A percentile compares a stretch with the other conserved stretches of the same genome.
Conservation (phyloP, 2,797 vertebrate species). For the Myotis vivesi region DNA sequence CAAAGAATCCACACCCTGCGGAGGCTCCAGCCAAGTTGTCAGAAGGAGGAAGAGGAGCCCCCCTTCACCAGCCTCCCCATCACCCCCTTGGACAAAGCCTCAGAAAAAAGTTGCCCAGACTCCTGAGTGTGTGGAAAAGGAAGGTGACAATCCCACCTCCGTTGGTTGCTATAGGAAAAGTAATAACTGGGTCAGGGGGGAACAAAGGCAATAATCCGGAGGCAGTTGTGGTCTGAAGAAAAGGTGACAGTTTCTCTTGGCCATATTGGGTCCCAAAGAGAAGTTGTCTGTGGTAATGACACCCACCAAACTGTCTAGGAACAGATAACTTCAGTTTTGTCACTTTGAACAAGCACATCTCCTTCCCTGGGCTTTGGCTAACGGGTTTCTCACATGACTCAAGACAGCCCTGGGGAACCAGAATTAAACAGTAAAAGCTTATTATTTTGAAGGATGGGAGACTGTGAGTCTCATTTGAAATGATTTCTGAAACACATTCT, state of each 20-base stretch:
- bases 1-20: neutral
- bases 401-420: neutral
- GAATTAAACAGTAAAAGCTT: neutral
- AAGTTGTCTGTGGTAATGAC: fast-evolving
- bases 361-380: neutral
- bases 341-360: fast-evolving
- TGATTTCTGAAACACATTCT: slow-evolving; percentile 9
- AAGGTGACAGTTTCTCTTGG: neutral
- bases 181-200: neutral
- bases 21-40: neutral
- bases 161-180: neutral
- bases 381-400: neutral
- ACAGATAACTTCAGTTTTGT: neutral
- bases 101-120: neutral
- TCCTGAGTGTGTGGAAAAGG: neutral
- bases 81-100: neutral
- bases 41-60: neutral
- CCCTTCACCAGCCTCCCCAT: neutral
- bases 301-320: neutral
- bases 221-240: neutral
- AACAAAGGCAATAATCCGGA: neutral
- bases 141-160: neutral
- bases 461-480: neutral
- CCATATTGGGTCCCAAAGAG: neutral
- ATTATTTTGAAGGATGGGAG: slow-evolving; percentile 21